Percentiles rank a stretch among this genome's conserved stretches.
These are phyloP conservation scores for Brevimyrus niger DNA, from an alignment of 2,113 vertebrate genomes.

Conservation along the genomic window DNA sequence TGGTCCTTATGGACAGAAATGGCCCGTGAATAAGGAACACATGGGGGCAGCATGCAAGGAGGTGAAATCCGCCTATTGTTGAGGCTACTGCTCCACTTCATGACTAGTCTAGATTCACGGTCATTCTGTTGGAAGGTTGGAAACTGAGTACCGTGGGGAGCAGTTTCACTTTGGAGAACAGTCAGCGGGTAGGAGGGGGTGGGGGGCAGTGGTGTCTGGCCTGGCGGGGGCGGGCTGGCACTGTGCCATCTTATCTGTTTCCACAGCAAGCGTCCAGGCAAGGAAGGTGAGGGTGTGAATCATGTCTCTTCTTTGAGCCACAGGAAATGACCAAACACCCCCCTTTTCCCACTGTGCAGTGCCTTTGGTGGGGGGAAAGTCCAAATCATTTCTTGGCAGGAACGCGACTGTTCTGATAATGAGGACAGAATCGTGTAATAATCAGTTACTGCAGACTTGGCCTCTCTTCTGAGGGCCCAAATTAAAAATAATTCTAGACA, in stretches of 20 bases:
- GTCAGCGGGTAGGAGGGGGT: neutral
- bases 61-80: neutral
- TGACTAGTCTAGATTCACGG: neutral
- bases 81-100: neutral
- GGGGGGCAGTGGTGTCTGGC: neutral
- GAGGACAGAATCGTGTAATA: constrained; percentile 44
- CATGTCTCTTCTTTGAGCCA: constrained; percentile 22
- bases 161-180: neutral
- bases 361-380: constrained; percentile 22
- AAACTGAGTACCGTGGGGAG: neutral
- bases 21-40: neutral
- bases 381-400: constrained; percentile 24
- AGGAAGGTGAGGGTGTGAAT: constrained; percentile 26
- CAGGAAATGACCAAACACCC: constrained; percentile 30
- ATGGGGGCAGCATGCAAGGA: neutral
- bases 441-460: constrained; percentile 39
- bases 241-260: neutral
- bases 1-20: constrained; percentile 29
- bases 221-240: neutral
- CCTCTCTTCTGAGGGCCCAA: constrained; percentile 33
- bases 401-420: constrained; percentile 31
- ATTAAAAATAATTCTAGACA: constrained; percentile 44
- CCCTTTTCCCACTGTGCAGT: constrained; percentile 17
- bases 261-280: neutral
- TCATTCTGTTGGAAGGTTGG: neutral